These are phyloP conservation scores for Laticauda laticaudata DNA, from an alignment of 2,113 vertebrate species.

Conservation along the genomic window DNA sequence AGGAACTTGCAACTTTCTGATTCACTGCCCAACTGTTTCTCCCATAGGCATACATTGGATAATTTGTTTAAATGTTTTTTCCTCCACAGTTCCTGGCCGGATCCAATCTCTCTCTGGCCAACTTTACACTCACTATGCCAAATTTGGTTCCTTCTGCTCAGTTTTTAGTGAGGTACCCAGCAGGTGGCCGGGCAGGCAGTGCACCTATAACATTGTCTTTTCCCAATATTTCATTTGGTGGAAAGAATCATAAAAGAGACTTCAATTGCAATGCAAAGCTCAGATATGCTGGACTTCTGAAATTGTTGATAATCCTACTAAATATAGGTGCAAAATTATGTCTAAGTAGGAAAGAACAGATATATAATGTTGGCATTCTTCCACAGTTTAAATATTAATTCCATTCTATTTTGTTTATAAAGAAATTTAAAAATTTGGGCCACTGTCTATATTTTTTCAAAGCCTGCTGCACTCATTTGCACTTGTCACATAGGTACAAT, in stretches of 20 bases:
- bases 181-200: neutral
- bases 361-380: neutral
- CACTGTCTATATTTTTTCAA: neutral
- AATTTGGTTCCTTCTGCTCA: neutral
- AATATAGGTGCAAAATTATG: neutral
- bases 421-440: neutral
- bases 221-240: neutral
- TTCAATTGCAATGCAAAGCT: neutral
- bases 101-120: neutral
- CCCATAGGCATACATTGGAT: neutral
- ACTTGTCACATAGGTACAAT: neutral
- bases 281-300: neutral
- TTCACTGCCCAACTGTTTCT: neutral
- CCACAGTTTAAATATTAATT: neutral
- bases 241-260: neutral
- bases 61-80: neutral
- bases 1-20: neutral
- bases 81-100: neutral
- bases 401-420: neutral
- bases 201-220: neutral
- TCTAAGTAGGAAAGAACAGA: neutral
- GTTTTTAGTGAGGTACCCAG: neutral
- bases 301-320: neutral
- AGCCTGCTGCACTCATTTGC: neutral
- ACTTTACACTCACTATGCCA: neutral